These are phyloP conservation scores for Poecilia latipinna DNA, from an alignment of 2,113 vertebrate genomes.

Conservation along the genomic window DNA sequence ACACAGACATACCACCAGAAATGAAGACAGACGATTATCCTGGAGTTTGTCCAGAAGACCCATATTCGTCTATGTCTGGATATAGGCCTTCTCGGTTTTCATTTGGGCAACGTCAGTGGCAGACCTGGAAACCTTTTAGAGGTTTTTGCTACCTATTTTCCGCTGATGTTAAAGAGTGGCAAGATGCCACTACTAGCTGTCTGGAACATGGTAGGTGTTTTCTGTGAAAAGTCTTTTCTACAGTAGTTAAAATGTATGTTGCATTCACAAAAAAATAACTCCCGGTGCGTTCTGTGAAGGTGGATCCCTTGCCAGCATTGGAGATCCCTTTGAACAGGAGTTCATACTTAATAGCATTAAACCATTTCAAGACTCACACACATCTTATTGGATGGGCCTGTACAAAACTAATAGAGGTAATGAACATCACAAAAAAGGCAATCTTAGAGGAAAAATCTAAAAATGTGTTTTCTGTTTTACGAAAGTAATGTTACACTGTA, in stretches of 20 bases:
- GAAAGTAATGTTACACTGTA: too few species aligned
- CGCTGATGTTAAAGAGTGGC: constrained; percentile 73
- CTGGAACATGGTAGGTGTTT: constrained; percentile 72
- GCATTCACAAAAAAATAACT: constrained; percentile 57
- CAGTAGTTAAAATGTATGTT: not conserved
- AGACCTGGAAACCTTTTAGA: constrained; percentile 84
- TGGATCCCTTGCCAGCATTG: constrained; percentile 80
- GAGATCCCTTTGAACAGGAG: constrained; percentile 78
- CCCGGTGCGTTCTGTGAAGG: constrained; percentile 31
- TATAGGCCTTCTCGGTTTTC: too few species aligned
- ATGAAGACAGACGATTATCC: constrained; percentile 69
- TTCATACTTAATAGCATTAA: constrained; percentile 77
- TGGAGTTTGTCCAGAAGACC: constrained; percentile 81
- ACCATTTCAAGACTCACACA: constrained; percentile 61
- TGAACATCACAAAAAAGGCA: not conserved
- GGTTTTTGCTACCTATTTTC: constrained; percentile 85
- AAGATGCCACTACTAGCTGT: constrained; percentile 82
- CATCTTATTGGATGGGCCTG: constrained; percentile 64
- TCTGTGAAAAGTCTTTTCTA: not conserved
- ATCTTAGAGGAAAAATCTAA: not conserved
- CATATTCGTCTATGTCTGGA: rapidly evolving
- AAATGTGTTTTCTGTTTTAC: not conserved
- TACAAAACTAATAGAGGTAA: constrained; percentile 47
- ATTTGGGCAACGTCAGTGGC: too few species aligned
- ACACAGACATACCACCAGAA: constrained; percentile 83